Conservation (phyloP, 2,113 vertebrate genomes). For the Oryctolagus cuniculus region DNA sequence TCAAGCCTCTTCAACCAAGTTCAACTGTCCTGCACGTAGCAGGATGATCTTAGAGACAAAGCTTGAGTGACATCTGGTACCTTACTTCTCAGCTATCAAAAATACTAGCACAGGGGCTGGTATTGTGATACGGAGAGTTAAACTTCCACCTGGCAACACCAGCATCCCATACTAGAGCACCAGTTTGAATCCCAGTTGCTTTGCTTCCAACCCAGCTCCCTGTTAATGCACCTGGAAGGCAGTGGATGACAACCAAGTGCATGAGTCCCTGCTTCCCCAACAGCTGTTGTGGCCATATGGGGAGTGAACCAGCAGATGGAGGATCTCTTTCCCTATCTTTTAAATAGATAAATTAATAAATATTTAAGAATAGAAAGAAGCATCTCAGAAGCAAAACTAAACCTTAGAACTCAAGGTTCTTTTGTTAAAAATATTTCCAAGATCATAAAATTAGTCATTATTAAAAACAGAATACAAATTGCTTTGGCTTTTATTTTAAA, state of each 20-base stretch:
- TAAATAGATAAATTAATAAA: no score
- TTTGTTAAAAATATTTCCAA: constrained; percentile 6
- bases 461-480: constrained; percentile 31
- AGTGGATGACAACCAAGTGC: no score
- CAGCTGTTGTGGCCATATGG: no score
- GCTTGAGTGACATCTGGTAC: not conserved
- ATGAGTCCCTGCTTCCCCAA: no score
- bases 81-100: constrained; percentile 4
- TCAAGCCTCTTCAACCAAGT: constrained; percentile 2
- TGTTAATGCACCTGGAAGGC: no score
- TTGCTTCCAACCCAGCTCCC: no score
- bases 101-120: not conserved
- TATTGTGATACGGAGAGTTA: not conserved
- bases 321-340: no score
- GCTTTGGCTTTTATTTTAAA: constrained; percentile 30
- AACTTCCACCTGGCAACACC: no score
- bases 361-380: not conserved
- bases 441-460: not conserved
- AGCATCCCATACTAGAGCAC: no score
- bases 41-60: not conserved
- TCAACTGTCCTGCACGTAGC: not conserved
- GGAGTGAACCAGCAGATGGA: no score
- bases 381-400: not conserved
- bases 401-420: not conserved
- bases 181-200: no score